These are phyloP conservation scores for Scrobipalpa atriplicella DNA, from an alignment of 2,888 invertebrate genomes.

Conservation along the genomic window DNA sequence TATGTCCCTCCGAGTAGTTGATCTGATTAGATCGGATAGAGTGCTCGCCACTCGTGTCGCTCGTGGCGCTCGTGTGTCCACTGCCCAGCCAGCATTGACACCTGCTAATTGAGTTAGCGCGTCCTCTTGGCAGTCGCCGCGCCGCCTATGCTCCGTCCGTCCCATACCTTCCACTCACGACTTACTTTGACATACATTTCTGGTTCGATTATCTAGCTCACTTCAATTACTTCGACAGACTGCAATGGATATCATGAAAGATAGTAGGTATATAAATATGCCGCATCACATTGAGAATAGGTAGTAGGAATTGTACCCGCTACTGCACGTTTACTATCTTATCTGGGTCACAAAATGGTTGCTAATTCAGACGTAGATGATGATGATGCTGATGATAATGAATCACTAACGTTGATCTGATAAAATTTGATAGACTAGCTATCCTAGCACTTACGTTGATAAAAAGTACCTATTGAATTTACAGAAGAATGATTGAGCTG, in stretches of 20 bases:
- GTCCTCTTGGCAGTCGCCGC: constrained; percentile 37
- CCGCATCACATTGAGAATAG: neutral
- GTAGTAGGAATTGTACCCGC: neutral
- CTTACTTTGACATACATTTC: constrained; percentile 4
- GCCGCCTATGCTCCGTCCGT: neutral
- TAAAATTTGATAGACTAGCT: neutral
- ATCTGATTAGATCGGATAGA: too few relatives aligned
- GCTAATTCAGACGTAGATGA: neutral
- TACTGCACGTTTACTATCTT: neutral
- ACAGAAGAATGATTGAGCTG: too few relatives aligned
- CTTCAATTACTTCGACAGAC: neutral
- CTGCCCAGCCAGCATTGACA: constrained; percentile 40
- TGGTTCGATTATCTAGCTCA: neutral
- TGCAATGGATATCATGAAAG: neutral
- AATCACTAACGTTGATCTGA: neutral
- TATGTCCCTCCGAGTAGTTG: too few relatives aligned
- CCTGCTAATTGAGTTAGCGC: constrained; percentile 56
- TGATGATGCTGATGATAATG: neutral
- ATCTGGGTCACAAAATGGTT: constrained; percentile 1
- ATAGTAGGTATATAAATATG: neutral
- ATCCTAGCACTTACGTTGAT: neutral
- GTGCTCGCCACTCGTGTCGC: constrained; percentile 31
- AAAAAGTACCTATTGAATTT: too few relatives aligned
- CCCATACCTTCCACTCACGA: neutral
- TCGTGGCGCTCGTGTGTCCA: neutral